Evolutionary conservation across 1,140 invertebrate genomes (phyloP), one percentile per base, ranked within the genome.

Genomic region (Akabosia matsudoensis): DNA sequence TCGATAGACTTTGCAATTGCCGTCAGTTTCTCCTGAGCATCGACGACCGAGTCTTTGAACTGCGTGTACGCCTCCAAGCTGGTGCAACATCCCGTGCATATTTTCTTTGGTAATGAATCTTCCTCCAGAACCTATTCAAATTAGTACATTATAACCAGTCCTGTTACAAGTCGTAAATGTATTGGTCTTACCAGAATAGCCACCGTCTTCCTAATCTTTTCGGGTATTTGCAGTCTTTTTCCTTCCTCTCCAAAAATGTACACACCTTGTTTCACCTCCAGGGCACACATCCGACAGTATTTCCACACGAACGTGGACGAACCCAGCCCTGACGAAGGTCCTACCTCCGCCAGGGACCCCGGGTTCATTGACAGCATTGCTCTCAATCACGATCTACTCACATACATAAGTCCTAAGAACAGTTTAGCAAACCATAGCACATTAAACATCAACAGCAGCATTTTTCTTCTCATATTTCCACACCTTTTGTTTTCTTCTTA

Each of bases 171-270:
- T 33, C 16, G 14, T 74, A n/a, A 61, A 31, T 24, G 7, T n/a
- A n/a, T n/a, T n/a, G n/a, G n/a, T 72, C 70, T 74, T 70, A 81
- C 80, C 33, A 81, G 56, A 61, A 81, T 79, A 10, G 74, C 45
- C 61, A 81, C 33, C 0, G 80, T 79, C 70, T 79, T 81, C 16
- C 80, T 30, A 33, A 81, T 79, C 74, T 79, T 81, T 67, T 81
- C 80, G 1, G 80, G 54, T 22, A 81, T 51, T 31, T 77, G 75
- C 1, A 81, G 67, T 24, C 80, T n/a, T 72, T 76, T 79, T 4
- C 80, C 80, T 67, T 81, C 80, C 10, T 79, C 74, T 7, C 80
- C 80, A 79, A 79, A 81, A 54, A 81, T 81, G n/a, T 34, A 74
- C 30, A 81, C 80, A 0, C 76, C 79, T 33, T 73, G 73, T 30